Percentiles rank a stretch among this genome's conserved stretches.
These are phyloP conservation scores for Protophormia terraenovae DNA, from an alignment of 2,888 invertebrate species.

Conservation along the genomic window DNA sequence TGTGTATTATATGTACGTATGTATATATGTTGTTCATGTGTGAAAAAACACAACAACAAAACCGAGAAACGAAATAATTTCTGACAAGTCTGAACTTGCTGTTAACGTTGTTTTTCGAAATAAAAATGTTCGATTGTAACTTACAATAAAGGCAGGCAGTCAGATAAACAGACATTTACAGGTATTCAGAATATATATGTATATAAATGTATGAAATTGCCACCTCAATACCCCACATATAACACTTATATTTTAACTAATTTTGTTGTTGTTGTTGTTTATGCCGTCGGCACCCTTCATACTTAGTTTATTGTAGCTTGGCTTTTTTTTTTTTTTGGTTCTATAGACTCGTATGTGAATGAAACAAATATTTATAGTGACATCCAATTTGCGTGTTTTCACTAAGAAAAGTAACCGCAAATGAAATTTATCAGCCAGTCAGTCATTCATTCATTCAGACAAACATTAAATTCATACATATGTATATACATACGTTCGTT, in stretches of 20 bases:
- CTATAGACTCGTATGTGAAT: too few species aligned
- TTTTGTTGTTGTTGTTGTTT: not conserved
- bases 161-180: not conserved
- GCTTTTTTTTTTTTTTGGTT: too few species aligned
- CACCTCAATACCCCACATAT: conserved; percentile 49
- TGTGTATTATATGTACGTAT: conserved; percentile 61
- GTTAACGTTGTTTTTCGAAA: not conserved
- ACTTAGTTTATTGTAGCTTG: conserved; percentile 7
- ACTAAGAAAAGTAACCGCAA: conserved; percentile 63
- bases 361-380: conserved; percentile 75
- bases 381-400: conserved; percentile 77
- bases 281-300: conserved; percentile 57
- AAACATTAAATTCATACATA: not conserved
- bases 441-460: conserved; percentile 60
- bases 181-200: conserved; percentile 29
- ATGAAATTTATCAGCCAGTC: conserved; percentile 74
- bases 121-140: not conserved
- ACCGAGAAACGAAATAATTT: conserved; percentile 54
- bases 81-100: conserved; percentile 49
- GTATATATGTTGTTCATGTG: conserved; percentile 62
- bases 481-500: conserved; percentile 21
- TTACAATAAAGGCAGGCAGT: not conserved
- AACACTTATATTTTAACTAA: too few species aligned
- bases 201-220: too few species aligned
- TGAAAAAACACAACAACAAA: conserved; percentile 55